Percentiles rank a stretch among this genome's conserved stretches.
Conservation (phyloP, 2,797 vertebrate genomes). For the Microcaecilia unicolor region DNA sequence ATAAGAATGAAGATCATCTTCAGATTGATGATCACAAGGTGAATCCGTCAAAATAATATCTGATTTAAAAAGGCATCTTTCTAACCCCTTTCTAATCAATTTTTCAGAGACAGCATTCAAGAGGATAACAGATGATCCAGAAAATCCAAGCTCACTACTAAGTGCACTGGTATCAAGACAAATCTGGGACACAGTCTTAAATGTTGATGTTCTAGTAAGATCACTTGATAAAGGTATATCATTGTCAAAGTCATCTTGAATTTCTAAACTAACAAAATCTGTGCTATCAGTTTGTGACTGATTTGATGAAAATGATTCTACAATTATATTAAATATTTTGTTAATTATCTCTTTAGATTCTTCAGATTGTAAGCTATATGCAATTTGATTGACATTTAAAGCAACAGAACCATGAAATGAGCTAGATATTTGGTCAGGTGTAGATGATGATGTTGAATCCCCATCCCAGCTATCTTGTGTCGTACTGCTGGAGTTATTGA, state of each 20-base stretch:
- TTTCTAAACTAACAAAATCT: conserved; percentile 2
- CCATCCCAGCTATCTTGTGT: no score
- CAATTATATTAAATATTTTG: conserved; percentile 38
- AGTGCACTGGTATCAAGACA: background rate
- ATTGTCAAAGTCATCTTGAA: background rate
- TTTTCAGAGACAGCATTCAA: conserved; percentile 40
- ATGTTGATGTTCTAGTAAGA: no score
- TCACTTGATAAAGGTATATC: no score
- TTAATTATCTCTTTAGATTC: conserved; percentile 34
- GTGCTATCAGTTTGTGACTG: background rate
- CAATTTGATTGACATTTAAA: conserved; percentile 20
- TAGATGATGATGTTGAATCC: no score
- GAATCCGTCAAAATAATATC: background rate
- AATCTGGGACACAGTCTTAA: background rate
- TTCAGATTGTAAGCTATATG: conserved; percentile 15
- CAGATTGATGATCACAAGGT: conserved; percentile 3
- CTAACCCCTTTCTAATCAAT: conserved; percentile 33
- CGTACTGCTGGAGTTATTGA: no score
- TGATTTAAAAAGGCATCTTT: conserved; percentile 21
- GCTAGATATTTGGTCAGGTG: no score
- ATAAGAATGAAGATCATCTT: conserved; percentile 8
- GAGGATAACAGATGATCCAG: conserved; percentile 33
- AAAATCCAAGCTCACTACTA: conserved; percentile 16
- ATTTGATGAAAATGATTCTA: conserved; percentile 32
- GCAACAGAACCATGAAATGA: no score